Conservation (phyloP, 2,113 vertebrate genomes). For the Pachyramphus minor region DNA sequence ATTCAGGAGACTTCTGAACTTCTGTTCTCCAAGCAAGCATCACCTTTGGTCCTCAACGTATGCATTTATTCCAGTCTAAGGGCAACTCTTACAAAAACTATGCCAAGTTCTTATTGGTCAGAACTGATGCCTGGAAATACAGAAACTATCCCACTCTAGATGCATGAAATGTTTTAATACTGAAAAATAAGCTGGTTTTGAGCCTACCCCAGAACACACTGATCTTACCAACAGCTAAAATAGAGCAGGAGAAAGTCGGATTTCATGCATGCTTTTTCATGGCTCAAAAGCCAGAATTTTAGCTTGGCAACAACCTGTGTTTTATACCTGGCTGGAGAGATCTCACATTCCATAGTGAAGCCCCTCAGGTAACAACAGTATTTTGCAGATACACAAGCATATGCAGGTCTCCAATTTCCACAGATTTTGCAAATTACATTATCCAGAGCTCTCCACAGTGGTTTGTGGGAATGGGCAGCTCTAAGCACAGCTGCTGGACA, state of each 20-base stretch:
- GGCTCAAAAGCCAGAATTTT: background rate
- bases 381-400: background rate
- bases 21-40: background rate
- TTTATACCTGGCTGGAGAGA: background rate
- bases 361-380: background rate
- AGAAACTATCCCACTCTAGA: background rate
- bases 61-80: background rate
- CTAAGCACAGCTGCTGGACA: accelerated
- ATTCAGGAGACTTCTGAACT: background rate
- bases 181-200: background rate
- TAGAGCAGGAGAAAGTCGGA: background rate
- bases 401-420: background rate
- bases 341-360: background rate
- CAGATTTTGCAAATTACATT: accelerated
- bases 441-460: background rate
- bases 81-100: background rate
- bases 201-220: background rate
- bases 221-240: background rate
- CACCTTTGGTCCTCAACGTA: background rate
- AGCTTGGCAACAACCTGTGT: background rate
- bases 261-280: accelerated
- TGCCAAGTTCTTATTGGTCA: background rate
- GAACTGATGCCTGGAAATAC: background rate
- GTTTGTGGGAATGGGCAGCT: background rate
- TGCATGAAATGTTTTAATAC: background rate